Base-by-base conservation (phyloP, 2,113 vertebrate genomes). In the Psilopsiagon aymara region DNA sequence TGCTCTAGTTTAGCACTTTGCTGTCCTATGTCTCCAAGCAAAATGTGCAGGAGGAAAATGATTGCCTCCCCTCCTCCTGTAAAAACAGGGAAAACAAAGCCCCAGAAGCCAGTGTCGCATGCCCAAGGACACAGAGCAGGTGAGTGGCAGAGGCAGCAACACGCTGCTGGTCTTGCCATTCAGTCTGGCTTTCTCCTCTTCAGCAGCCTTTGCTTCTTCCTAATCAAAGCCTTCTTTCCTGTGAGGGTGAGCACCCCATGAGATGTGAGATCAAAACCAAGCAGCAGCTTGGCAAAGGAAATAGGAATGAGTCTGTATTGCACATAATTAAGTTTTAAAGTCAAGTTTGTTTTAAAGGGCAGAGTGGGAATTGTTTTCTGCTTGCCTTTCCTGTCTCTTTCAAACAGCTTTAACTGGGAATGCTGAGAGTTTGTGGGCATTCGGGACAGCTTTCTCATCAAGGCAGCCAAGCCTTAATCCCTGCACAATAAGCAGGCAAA, bases 381-480 rank as follows among this genome's bases (percentile, higher is more conserved):
- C 4, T 16, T 71, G 33, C 60, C 59, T 75, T 78, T 24, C 17
- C 82, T 29, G n/a, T 57, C 79, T 35, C 73, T 96, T 94, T 92
- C 88, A 91, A 84, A 35, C 43, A 33, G n/a, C 47, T 96, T 52
- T 41, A 29, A 31, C 25, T 3, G 11, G 46, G 43, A 43, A 75
- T 17, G 41, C 37, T 89, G 82, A 44, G 63, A 66, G 41, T 62
- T 82, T 43, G 44, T 2, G 23, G 64, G 60, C 82, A 51, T 68
- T 47, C 11, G 3, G 76, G 69, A n/a, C 76, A 79, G 80, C 47
- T 67, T 81, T 68, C 86, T 66, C 88, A 88, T 84, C 43, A 14
- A 75, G 82, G 60, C 94, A 95, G 74, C 55, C 90, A 17, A 77
- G 69, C 92, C 41, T 82, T 93, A 91, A 94, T 91, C 77, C 52